A percentile compares a stretch with the other conserved stretches of the same genome.
phyloP scores from a whole-genome alignment of 2,888 invertebrate species.

The Salticus scenicus region DNA sequence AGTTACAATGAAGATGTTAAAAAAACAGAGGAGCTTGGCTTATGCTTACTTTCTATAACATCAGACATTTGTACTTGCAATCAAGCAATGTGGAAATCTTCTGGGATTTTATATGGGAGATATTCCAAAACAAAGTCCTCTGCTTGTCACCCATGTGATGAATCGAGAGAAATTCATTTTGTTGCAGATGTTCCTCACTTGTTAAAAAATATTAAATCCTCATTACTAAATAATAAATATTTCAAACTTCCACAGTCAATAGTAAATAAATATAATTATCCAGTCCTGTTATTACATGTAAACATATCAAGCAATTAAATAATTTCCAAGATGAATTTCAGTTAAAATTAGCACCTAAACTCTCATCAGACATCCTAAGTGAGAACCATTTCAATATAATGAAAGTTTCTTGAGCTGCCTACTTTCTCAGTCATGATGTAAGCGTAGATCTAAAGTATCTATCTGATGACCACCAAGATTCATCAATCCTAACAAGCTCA shows the following conservation, averaged over 20 bases:
- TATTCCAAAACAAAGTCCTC: not conserved
- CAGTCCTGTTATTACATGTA: not conserved
- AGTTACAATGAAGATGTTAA: not conserved
- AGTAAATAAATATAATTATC: not conserved
- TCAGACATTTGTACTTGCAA: not conserved
- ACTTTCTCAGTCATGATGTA: constrained; percentile 17
- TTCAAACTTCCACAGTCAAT: not conserved
- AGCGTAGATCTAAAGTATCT: constrained; percentile 14
- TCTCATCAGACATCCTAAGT: not conserved
- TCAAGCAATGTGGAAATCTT: not conserved
- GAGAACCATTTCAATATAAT: not conserved
- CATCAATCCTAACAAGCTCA: not conserved
- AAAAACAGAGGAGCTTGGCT: not conserved
- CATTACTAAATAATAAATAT: not conserved
- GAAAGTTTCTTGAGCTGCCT: constrained; percentile 15
- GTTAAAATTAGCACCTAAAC: not conserved
- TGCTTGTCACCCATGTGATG: not conserved
- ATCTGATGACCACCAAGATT: not conserved
- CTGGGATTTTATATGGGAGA: not conserved
- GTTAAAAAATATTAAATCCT: constrained; percentile 16
- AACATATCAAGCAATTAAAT: not conserved
- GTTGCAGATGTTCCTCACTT: constrained; percentile 20
- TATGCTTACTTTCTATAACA: not conserved
- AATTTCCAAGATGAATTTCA: not conserved
- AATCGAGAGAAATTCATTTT: not conserved